phyloP scores from a whole-genome alignment of 2,888 invertebrate genomes.

The Chrysodeixis includens region DNA sequence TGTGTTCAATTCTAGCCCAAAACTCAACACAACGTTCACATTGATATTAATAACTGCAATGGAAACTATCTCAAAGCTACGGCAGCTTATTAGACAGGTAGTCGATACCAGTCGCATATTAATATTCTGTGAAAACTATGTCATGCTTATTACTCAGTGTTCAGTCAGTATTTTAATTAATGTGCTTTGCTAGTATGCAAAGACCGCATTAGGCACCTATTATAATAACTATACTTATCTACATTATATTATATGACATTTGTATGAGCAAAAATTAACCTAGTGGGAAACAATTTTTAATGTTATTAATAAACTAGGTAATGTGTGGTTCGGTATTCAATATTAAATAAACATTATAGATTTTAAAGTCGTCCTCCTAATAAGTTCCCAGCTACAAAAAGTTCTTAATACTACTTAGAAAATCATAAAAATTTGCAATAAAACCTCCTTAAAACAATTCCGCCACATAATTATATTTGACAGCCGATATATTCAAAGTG shows the following conservation, averaged over 20 bases:
- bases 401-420: too few species aligned
- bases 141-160: neutral
- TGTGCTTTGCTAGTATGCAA: neutral
- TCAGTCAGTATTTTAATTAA: neutral
- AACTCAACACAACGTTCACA: too few species aligned
- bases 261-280: too few species aligned
- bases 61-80: too few species aligned
- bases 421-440: slow-evolving; percentile 12
- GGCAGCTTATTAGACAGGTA: neutral
- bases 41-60: too few species aligned
- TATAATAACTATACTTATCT: neutral
- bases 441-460: slow-evolving; percentile 38
- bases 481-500: slow-evolving; percentile 47
- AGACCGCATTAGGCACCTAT: neutral
- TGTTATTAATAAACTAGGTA: too few species aligned
- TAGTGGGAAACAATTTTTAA: too few species aligned
- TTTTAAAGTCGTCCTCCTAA: too few species aligned
- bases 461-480: slow-evolving; percentile 40
- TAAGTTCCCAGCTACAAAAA: too few species aligned
- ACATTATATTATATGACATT: neutral
- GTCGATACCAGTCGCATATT: neutral
- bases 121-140: neutral
- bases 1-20: too few species aligned
- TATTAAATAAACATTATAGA: too few species aligned
- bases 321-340: too few species aligned